Conservation (phyloP, 1,140 invertebrate genomes). For the Magallana gigas region DNA sequence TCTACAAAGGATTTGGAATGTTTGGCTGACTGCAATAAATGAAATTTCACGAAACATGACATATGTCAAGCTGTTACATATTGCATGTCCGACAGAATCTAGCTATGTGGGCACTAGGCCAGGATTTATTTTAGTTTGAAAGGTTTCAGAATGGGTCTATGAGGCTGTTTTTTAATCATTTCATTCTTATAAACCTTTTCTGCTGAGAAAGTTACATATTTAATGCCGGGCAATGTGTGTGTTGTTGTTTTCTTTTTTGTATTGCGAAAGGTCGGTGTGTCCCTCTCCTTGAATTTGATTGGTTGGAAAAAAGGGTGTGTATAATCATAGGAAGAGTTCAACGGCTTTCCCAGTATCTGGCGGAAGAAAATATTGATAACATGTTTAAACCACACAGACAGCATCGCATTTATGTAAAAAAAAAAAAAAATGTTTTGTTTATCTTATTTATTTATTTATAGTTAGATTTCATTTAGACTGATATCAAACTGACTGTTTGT, state of each 20-base stretch:
- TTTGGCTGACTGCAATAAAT: not conserved
- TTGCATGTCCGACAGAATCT: not conserved
- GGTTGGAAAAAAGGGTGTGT: not conserved
- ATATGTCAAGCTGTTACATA: constrained; percentile 1
- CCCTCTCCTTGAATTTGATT: constrained; percentile 10
- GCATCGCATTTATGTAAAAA: too few relatives aligned
- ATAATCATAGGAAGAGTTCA: not conserved
- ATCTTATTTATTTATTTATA: too few relatives aligned
- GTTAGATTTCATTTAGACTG: too few relatives aligned
- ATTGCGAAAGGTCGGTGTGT: not conserved
- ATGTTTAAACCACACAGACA: not conserved
- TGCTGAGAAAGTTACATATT: too few relatives aligned
- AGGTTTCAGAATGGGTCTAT: too few relatives aligned
- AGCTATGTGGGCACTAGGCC: too few relatives aligned
- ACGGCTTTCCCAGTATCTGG: not conserved
- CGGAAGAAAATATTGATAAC: not conserved
- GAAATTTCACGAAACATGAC: not conserved
- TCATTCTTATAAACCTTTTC: too few relatives aligned
- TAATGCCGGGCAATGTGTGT: not conserved
- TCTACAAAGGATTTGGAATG: not conserved
- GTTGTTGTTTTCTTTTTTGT: not conserved
- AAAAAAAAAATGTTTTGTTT: too few relatives aligned
- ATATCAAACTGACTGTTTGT: too few relatives aligned
- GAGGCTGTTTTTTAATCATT: too few relatives aligned
- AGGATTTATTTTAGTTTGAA: too few relatives aligned